A percentile compares a stretch with the other conserved stretches of the same genome.
Conservation (phyloP, 2,888 invertebrate genomes). For the Erpobdella octoculata region DNA sequence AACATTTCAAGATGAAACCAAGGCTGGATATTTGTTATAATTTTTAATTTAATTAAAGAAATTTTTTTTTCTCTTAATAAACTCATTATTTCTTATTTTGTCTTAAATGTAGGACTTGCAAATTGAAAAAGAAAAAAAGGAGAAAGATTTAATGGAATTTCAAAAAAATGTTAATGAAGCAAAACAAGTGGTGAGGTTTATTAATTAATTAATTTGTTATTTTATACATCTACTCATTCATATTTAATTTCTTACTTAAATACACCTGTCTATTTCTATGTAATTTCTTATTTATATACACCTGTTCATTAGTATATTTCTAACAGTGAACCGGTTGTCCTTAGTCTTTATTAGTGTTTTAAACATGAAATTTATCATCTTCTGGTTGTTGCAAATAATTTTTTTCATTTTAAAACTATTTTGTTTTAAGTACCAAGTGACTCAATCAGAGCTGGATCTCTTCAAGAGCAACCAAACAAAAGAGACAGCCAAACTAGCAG, state of each 20-base stretch:
- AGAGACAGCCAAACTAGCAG: conserved; percentile 62
- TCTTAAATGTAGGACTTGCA: conserved; percentile 58
- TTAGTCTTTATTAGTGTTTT: not conserved
- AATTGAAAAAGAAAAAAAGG: conserved; percentile 64
- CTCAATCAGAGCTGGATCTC: conserved; percentile 72
- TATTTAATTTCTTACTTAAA: too few relatives aligned
- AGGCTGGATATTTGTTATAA: conserved; percentile 40
- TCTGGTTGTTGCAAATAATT: not conserved
- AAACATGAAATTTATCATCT: conserved; percentile 5
- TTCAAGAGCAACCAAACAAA: conserved; percentile 63
- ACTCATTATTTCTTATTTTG: not conserved
- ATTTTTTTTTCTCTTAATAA: not conserved
- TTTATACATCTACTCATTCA: too few relatives aligned
- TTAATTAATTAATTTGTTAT: too few relatives aligned
- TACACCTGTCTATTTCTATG: too few relatives aligned
- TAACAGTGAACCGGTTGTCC: not conserved
- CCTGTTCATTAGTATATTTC: not conserved
- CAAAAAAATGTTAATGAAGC: conserved; percentile 52
- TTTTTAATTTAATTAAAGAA: not conserved
- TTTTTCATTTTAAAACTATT: not conserved
- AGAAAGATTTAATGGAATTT: conserved; percentile 58
- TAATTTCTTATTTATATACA: not conserved
- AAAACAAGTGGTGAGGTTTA: conserved; percentile 58
- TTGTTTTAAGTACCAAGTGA: conserved; percentile 55
- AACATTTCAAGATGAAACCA: conserved; percentile 64